Base-by-base conservation (phyloP, 92 coral and sea anemone species). In the Ricordea florida region DNA sequence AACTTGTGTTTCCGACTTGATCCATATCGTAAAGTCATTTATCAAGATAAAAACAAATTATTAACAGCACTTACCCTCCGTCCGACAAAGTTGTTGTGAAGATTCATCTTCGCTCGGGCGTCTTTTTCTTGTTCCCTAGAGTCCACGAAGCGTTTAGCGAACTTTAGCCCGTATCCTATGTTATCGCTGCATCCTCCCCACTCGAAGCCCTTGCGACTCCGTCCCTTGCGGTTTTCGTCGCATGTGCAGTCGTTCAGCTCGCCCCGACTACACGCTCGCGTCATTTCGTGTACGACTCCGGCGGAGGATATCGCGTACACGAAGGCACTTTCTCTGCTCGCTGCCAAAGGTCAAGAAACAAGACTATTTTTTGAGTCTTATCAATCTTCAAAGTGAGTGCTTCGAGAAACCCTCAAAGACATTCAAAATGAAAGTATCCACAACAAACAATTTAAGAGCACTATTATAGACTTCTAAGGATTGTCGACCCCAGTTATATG, bases 161-260 rank as follows among this genome's bases (percentile, higher is more conserved):
- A 96, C 66, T 75, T 80, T 44, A 96, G 72, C 14, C 99, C 99
- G 51, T 79, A 96, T 35, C 57, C 85, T 25, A 96, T 77, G 67
- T 96, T 96, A 40, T 92, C 99, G 52, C 97, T 96, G 38, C 99
- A 96, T 45, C 99, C 97, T 62, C 99, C 97, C 99, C 99, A 96
- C 46, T 83, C 88, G 60, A 96, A 96, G 7, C 96, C 99, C 30
- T 96, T 85, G 6, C 83, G 90, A 50, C 93, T 87, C 17, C 82
- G 57, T 25, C 94, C 90, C 22, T 83, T 76, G 21, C 84, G 60
- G 45, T 80, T 86, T 29, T 40, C 23, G 41, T 84, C 89, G 29
- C 99, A 96, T n/a, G 92, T 69, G 40, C 99, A 96, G 16, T 86
- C 96, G 21, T 52, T 83, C 8, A 96, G 76, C 52, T 96, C 99